Conservation (phyloP, 2,797 vertebrate genomes). For the Cryptoprocta ferox region DNA sequence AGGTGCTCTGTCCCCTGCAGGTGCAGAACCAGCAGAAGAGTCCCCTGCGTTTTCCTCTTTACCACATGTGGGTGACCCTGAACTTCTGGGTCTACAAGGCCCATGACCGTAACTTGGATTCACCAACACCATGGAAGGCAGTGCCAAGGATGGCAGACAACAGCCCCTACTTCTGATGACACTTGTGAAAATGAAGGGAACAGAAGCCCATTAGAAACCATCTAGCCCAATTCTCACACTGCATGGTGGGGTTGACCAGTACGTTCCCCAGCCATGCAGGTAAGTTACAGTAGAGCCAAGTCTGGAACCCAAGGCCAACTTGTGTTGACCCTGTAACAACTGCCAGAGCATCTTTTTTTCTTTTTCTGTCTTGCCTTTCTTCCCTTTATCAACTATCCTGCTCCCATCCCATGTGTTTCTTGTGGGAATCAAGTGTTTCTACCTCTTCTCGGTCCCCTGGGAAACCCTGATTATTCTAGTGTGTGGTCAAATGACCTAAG, state of each 20-base stretch:
- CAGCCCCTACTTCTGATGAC: neutral
- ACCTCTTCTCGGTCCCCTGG: neutral
- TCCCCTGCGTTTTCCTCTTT: neutral
- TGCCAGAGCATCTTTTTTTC: neutral
- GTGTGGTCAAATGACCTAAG: neutral
- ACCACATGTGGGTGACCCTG: neutral
- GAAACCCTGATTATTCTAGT: neutral
- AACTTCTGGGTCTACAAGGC: too few species aligned
- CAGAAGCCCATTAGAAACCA: neutral
- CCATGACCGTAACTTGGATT: fast-evolving
- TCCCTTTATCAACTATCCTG: neutral
- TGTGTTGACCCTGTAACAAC: neutral
- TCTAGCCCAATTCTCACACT: neutral
- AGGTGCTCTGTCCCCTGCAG: neutral
- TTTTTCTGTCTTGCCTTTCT: neutral
- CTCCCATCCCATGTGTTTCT: neutral
- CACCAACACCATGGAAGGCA: neutral
- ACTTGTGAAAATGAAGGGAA: neutral
- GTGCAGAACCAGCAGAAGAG: neutral
- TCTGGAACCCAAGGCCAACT: neutral
- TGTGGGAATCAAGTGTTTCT: neutral
- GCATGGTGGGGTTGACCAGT: fast-evolving
- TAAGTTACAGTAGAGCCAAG: neutral
- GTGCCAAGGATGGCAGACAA: neutral
- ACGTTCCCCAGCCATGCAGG: fast-evolving